Conservation (phyloP, 2,797 vertebrate genomes). For the Sebastes oblongus region DNA sequence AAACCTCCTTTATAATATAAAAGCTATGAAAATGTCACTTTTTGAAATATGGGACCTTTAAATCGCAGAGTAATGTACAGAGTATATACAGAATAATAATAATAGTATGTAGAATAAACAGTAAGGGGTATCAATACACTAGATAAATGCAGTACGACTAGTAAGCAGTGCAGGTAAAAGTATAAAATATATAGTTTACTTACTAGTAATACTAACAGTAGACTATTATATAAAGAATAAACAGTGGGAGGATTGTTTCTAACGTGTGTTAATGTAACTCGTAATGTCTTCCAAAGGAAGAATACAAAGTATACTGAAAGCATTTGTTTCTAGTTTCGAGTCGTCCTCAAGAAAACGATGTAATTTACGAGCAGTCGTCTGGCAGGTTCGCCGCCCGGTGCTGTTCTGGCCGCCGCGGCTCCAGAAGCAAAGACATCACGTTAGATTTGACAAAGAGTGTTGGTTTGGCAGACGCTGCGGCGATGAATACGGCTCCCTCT, state of each 20-base stretch:
- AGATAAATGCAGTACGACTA: accelerated
- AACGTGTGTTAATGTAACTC: not conserved
- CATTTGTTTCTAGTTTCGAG: not conserved
- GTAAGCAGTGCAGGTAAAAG: too few relatives aligned
- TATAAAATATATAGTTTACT: too few relatives aligned
- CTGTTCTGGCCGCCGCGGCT: not conserved
- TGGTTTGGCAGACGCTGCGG: not conserved
- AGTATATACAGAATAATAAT: not conserved
- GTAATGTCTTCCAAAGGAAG: not conserved
- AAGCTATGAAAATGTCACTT: too few relatives aligned
- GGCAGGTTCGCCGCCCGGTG: not conserved
- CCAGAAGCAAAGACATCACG: not conserved
- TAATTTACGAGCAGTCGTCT: not conserved
- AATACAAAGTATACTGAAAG: not conserved
- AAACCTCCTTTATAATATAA: too few relatives aligned
- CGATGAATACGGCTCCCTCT: not conserved
- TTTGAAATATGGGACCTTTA: too few relatives aligned
- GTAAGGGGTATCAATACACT: not conserved
- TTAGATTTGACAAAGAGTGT: not conserved
- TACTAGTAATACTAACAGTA: not conserved
- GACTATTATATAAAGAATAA: not conserved
- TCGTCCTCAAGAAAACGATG: not conserved
- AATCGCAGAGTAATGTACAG: not conserved
- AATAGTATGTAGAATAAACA: not conserved
- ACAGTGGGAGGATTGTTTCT: too few relatives aligned